Base-by-base conservation (phyloP, 2,797 vertebrate genomes). In the Distichodus sexfasciatus region DNA sequence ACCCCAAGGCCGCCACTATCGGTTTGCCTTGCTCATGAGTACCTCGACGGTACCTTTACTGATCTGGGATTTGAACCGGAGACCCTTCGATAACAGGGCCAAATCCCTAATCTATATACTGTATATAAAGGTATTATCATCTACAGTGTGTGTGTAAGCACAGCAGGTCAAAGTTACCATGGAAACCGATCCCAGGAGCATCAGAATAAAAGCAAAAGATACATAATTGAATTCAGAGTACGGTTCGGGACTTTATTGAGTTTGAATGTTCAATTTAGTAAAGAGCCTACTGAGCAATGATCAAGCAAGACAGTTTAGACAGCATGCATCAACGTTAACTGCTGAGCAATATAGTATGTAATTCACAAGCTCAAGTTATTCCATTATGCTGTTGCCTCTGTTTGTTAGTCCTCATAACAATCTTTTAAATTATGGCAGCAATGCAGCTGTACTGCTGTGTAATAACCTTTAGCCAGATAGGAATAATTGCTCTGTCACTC, bases 151-250 rank as follows among this genome's bases (percentile, higher is more conserved):
- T 59, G 26, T 48, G 46, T 48, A 19, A 24, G 21, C 43, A 3
- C 29, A 69, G 48, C 70, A 80, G 81, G 80, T 75, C 59, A 67
- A 74, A 69, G 77, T 82, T 78, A 76, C 79, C 75, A 76, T 85
- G 79, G 79, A 48, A 82, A 85, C 72, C 78, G 36, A 51, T 9
- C 3, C n/a, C 29, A 19, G 51, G 7, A 35, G 15, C 31, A 24
- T 12, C 10, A 54, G 50, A 28, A 17, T 50, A 14, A 28, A 29
- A 8, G 2, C 2, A n/a, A n/a, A n/a, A n/a, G 15, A 6, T 46
- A 2, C 28, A 19, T 12, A 50, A 33, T 17, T 17, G 7, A 54
- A 7, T 55, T 21, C 33, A 36, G 19, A 24, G n/a, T 12, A 12
- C 33, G 40, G 54, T 40, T 24, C 21, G 23, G 47, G 62, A 26